A percentile compares a stretch with the other conserved stretches of the same genome.
Conservation (phyloP, 2,888 invertebrate species). For the Melolontha melolontha region DNA sequence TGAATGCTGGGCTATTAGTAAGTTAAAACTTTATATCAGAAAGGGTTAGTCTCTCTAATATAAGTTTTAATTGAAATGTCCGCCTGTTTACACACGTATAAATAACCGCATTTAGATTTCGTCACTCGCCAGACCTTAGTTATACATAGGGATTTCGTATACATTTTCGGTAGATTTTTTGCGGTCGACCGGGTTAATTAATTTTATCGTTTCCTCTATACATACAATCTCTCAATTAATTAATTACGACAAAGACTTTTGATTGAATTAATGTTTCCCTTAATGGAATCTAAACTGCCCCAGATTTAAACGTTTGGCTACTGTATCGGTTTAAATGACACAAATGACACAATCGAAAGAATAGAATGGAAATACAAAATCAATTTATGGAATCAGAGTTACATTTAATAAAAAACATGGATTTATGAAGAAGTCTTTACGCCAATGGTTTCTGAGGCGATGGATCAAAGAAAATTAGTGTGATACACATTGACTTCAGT, state of each 20-base stretch:
- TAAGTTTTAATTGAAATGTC: slow-evolving; percentile 22
- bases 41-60: slow-evolving; percentile 10
- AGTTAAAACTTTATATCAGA: slow-evolving; percentile 7
- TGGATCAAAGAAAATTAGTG: too few relatives aligned
- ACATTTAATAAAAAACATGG: too few relatives aligned
- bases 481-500: too few relatives aligned
- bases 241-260: slow-evolving; percentile 11
- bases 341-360: not conserved
- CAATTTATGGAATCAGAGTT: too few relatives aligned
- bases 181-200: not conserved
- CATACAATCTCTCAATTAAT: slow-evolving; percentile 1
- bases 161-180: slow-evolving; percentile 1
- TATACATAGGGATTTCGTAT: not conserved
- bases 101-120: too few relatives aligned
- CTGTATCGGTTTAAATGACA: not conserved
- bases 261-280: slow-evolving; percentile 11
- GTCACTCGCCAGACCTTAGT: too few relatives aligned
- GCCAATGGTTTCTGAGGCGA: too few relatives aligned
- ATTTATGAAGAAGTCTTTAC: too few relatives aligned
- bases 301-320: not conserved
- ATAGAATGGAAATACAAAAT: not conserved
- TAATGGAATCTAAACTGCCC: not conserved
- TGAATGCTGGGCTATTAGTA: not conserved
- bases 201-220: slow-evolving; percentile 4
- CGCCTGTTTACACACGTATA: slow-evolving; percentile 3